Evolutionary conservation across 2,888 invertebrate genomes (phyloP).

Genomic region (Cephus runcator): DNA sequence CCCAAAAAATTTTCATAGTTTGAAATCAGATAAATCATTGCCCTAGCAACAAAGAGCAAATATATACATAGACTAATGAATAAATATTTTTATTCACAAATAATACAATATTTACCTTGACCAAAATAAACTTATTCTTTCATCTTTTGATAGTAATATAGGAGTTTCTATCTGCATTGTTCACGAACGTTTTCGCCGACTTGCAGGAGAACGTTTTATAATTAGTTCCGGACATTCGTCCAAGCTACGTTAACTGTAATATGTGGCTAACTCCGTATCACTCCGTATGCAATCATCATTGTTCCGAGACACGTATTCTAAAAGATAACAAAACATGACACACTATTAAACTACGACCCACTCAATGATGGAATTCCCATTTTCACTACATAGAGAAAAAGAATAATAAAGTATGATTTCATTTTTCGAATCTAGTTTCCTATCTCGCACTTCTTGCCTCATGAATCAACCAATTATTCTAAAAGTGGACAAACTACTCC

Average conservation of each 20-base stretch:
- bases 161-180: constrained; percentile 33
- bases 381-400: neutral
- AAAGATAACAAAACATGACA: neutral
- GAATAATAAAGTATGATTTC: neutral
- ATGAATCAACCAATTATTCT: neutral
- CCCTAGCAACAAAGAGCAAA: constrained; percentile 8
- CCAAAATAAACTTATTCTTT: constrained; percentile 31
- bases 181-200: neutral
- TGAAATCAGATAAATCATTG: neutral
- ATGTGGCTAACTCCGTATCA: neutral
- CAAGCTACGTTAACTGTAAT: neutral
- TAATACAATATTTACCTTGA: constrained; percentile 28
- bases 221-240: neutral
- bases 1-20: neutral
- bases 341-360: neutral
- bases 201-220: neutral
- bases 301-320: neutral
- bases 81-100: neutral
- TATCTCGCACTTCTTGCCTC: neutral
- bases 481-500: neutral
- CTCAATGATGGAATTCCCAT: neutral
- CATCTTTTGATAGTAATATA: constrained; percentile 27
- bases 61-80: constrained; percentile 10
- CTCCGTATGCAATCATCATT: neutral
- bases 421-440: neutral